These are phyloP conservation scores for Charadrius vociferus DNA, from an alignment of 2,113 vertebrate genomes.

Conservation along the genomic window DNA sequence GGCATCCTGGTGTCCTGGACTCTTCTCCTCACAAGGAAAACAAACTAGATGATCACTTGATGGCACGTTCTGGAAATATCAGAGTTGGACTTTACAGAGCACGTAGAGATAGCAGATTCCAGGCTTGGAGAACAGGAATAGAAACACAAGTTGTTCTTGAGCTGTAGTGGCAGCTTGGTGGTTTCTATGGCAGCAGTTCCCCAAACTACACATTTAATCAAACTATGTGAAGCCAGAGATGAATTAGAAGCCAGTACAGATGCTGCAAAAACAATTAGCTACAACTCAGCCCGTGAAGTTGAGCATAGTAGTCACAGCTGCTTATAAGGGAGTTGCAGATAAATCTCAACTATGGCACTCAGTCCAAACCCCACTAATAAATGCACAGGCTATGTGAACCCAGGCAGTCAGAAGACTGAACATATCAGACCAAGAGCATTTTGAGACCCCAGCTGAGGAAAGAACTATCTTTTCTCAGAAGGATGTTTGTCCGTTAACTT, in stretches of 20 bases:
- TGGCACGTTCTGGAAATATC: not conserved
- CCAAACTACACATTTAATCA: not conserved
- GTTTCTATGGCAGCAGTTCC: conserved; percentile 14
- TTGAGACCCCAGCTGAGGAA: not conserved
- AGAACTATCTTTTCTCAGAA: not conserved
- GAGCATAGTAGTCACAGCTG: not conserved
- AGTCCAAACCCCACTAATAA: not conserved
- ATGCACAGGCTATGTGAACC: not conserved
- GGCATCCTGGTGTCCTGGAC: not conserved
- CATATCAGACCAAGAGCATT: not conserved
- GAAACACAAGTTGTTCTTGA: not conserved
- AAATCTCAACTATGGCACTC: not conserved
- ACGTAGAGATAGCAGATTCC: not conserved
- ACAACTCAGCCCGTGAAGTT: not conserved
- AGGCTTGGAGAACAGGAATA: not conserved
- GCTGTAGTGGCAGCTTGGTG: not conserved
- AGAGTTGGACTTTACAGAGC: not conserved
- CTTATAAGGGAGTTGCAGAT: not conserved
- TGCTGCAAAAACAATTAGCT: not conserved
- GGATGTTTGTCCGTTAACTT: not conserved
- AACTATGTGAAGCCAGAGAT: not conserved
- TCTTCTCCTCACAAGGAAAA: not conserved
- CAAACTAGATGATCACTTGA: not conserved
- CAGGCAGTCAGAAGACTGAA: not conserved
- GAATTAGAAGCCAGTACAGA: not conserved